Base-by-base conservation (phyloP, 2,113 vertebrate species). In the Sminthopsis crassicaudata region DNA sequence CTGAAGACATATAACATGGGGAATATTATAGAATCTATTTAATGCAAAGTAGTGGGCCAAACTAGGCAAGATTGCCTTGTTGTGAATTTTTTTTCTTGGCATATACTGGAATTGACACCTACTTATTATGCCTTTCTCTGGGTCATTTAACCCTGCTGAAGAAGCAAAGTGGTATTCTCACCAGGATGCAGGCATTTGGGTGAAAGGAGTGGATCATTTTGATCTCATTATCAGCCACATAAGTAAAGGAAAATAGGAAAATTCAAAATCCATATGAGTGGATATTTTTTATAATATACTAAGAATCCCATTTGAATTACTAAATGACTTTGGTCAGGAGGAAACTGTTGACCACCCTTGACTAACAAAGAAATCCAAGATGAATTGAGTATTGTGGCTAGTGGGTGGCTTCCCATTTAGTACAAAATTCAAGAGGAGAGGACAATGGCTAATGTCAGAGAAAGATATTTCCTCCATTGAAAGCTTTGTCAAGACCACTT, bases 61-160 rank as follows among this genome's bases (percentile, higher is more conserved):
- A 94, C 90, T 26, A 3, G 46, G 48, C 1, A 90, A 89, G 76
- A 22, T 53, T 55, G 50, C 42, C 57, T 93, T 51, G 53, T 42
- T 89, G 67, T 92, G 48, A 95, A 94, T 97, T 95, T 52, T 93
- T 51, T 91, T 96, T 92, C 50, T 94, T 42, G 67, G 19, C 7
- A 42, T 93, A 94, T 54, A 91, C 50, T 76, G 91, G 55, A 91
- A 90, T 30, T 96, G 95, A 95, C 95, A 92, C 94, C 53, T 53
- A 95, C 97, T 95, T 97, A 97, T 96, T 96, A 96, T 97, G 94
- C 96, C 94, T 95, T 96, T 97, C 89, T 91, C 92, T 95, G 96
- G 95, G 95, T 97, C 95, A 97, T 96, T 96, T 97, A 96, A 95
- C 95, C 95, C 90, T 95, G 96, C 94, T 94, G 95, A 97, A 95